phyloP scores from a whole-genome alignment of 64 coral and sea anemone species.

The Platygyra sinensis region DNA sequence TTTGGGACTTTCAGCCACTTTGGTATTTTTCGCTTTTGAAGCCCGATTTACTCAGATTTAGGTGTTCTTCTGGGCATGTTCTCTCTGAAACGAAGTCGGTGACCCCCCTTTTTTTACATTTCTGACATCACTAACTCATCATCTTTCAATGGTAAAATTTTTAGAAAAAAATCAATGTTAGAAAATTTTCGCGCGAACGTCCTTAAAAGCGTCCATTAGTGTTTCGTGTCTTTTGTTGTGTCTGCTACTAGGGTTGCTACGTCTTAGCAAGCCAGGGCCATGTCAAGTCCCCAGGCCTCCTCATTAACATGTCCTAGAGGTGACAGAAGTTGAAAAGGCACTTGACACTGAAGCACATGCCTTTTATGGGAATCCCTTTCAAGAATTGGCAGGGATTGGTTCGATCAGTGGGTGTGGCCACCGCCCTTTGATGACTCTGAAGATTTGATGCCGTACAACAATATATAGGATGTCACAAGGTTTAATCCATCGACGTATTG shows the following conservation, averaged over 20 bases:
- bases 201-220: not conserved
- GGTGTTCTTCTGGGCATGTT: too few species aligned
- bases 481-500: slow-evolving; percentile 96
- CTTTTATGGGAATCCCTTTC: slow-evolving; percentile 90
- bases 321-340: slow-evolving; percentile 96
- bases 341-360: slow-evolving; percentile 71
- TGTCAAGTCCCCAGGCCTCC: slow-evolving; percentile 51
- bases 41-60: too few species aligned
- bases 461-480: slow-evolving; percentile 81
- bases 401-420: slow-evolving; percentile 79
- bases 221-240: not conserved
- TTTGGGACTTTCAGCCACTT: too few species aligned
- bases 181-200: too few species aligned
- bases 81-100: too few species aligned
- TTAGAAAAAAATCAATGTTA: too few species aligned
- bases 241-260: slow-evolving; percentile 34
- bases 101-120: too few species aligned
- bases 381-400: slow-evolving; percentile 91
- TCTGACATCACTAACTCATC: too few species aligned
- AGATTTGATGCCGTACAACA: slow-evolving; percentile 87
- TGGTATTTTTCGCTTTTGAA: too few species aligned
- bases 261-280: not conserved
- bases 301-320: slow-evolving; percentile 85
- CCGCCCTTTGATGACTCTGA: slow-evolving; percentile 81
- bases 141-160: too few species aligned